Evolutionary conservation across 2,797 vertebrate species (phyloP).

Genomic region (Spinus olivaceus): DNA sequence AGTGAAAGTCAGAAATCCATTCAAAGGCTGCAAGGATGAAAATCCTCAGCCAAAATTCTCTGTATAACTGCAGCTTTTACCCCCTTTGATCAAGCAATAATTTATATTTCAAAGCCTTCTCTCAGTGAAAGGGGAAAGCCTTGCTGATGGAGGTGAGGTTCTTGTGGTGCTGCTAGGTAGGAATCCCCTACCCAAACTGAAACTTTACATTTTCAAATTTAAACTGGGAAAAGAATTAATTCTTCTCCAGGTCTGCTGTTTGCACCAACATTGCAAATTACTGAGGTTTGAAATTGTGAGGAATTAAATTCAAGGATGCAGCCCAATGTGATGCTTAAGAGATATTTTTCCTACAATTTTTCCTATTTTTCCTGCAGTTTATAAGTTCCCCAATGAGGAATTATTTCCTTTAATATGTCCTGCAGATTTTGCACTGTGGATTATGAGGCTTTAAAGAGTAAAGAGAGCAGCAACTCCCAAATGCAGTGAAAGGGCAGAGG

Average conservation of each 20-base stretch:
- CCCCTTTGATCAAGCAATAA: neutral
- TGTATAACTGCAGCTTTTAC: neutral
- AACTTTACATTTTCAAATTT: neutral
- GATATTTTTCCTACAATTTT: neutral
- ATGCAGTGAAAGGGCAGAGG: neutral
- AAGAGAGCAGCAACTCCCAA: neutral
- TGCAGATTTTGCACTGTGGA: neutral
- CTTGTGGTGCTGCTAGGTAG: neutral
- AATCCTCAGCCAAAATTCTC: neutral
- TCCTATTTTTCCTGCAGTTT: neutral
- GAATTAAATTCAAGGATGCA: neutral
- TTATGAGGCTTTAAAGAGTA: neutral
- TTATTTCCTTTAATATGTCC: neutral
- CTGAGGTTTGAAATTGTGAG: neutral
- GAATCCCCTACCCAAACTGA: neutral
- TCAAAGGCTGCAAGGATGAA: neutral
- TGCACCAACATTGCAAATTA: accelerated
- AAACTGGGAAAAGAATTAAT: neutral
- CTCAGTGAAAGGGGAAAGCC: neutral
- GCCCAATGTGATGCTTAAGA: neutral
- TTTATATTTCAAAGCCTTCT: accelerated
- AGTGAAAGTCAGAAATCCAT: neutral
- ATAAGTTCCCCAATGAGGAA: neutral
- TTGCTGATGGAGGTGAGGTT: neutral
- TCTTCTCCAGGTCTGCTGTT: neutral